Conservation (phyloP, 2,113 vertebrate genomes). For the Oceanodroma tethys region DNA sequence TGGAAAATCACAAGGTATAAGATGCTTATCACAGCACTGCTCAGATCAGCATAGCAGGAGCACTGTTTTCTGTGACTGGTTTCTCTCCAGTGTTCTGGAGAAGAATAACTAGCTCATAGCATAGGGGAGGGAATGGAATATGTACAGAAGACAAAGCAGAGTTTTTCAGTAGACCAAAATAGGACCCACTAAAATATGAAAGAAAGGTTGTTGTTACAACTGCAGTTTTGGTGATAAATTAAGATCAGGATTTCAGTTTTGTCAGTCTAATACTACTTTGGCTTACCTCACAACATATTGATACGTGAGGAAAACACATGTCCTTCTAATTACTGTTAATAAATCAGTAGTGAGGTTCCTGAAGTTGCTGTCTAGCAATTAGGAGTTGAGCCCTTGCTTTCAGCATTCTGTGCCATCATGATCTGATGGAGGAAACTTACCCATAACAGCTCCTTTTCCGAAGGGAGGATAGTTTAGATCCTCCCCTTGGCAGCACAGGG, state of each 20-base stretch:
- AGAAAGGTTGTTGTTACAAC: not conserved
- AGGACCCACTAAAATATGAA: not conserved
- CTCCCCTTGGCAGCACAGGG: not conserved
- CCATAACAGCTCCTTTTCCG: not conserved
- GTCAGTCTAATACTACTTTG: not conserved
- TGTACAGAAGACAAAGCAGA: not conserved
- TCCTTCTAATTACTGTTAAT: not conserved
- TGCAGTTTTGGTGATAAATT: not conserved
- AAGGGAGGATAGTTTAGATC: not conserved
- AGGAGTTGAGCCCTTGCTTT: not conserved
- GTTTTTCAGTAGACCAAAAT: not conserved
- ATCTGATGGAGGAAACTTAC: not conserved
- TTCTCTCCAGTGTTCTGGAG: not conserved
- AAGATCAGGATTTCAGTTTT: not conserved
- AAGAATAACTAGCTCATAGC: not conserved
- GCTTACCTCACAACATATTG: not conserved
- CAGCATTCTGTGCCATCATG: not conserved
- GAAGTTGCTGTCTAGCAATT: not conserved
- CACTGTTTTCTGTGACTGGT: not conserved
- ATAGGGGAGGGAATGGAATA: not conserved
- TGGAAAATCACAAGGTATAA: conserved; percentile 81
- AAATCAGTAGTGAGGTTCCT: not conserved
- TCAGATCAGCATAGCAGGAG: not conserved
- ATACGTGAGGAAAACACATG: not conserved
- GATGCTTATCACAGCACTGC: not conserved